phyloP scores from a whole-genome alignment of 1,140 invertebrate genomes.

The Neotoxoptera formosana region DNA sequence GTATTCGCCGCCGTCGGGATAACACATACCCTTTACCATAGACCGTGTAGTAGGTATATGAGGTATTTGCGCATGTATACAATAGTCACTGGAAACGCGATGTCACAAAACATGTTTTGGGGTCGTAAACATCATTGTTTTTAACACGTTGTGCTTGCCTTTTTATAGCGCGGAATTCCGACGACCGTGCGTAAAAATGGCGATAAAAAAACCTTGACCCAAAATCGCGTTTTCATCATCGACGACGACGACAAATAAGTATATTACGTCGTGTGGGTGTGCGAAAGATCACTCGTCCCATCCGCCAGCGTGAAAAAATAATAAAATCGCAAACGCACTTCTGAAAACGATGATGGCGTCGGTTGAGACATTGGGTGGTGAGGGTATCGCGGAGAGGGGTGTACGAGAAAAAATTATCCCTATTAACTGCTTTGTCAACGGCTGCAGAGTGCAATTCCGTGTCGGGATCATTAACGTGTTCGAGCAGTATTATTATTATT shows the following conservation, averaged over 20 bases:
- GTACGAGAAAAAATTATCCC: neutral
- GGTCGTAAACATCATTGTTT: neutral
- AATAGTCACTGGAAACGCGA: neutral
- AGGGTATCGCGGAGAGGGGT: neutral
- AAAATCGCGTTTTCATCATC: neutral
- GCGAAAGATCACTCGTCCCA: neutral
- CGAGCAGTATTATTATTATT: neutral
- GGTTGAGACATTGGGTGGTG: no score
- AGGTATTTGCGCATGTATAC: neutral
- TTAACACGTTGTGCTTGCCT: neutral
- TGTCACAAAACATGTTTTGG: neutral
- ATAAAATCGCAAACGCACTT: neutral
- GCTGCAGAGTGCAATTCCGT: neutral
- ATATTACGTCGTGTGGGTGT: neutral
- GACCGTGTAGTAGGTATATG: neutral
- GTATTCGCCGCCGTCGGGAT: neutral
- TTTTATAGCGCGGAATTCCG: neutral
- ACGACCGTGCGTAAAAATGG: neutral
- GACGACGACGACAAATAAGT: neutral
- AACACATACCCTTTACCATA: neutral
- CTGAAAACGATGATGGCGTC: neutral
- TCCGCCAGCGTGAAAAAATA: neutral
- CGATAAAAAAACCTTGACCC: neutral
- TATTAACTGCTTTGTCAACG: neutral
- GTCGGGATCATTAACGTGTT: neutral